These are phyloP conservation scores for Malthinus seriepunctatus DNA, from an alignment of 2,888 invertebrate genomes.

Conservation along the genomic window DNA sequence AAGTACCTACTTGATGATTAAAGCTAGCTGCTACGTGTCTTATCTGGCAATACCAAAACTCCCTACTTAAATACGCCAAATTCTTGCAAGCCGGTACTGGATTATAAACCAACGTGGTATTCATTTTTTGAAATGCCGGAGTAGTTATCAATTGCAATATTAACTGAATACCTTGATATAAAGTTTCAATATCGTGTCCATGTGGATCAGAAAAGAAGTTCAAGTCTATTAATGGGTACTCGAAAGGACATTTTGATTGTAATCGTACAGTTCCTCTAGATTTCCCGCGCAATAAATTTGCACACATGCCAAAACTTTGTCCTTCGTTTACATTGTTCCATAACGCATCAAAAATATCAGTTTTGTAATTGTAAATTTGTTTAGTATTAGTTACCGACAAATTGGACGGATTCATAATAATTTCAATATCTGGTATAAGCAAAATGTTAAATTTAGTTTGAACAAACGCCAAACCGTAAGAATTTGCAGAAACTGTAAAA, in stretches of 20 bases:
- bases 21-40: conserved; percentile 22
- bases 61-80: conserved; percentile 19
- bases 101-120: conserved; percentile 50
- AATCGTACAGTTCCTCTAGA: conserved; percentile 58
- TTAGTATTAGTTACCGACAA: conserved; percentile 12
- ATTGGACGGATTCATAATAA: neutral
- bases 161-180: conserved; percentile 58
- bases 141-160: conserved; percentile 55
- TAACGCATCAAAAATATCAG: conserved; percentile 14
- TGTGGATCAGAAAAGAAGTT: conserved; percentile 61
- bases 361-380: conserved; percentile 7
- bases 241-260: conserved; percentile 61
- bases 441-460: conserved; percentile 4
- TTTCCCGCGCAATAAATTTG: conserved; percentile 56
- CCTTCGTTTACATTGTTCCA: conserved; percentile 11
- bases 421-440: conserved; percentile 25
- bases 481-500: conserved; percentile 24
- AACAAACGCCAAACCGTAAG: conserved; percentile 22
- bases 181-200: conserved; percentile 60
- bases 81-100: conserved; percentile 20
- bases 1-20: conserved; percentile 31
- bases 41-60: conserved; percentile 36
- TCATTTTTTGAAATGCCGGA: conserved; percentile 57
- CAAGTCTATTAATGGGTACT: conserved; percentile 67
- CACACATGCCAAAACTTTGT: conserved; percentile 47